Percentiles rank a stretch among this genome's conserved stretches.
These are phyloP conservation scores for Brachyptera putata DNA, from an alignment of 2,888 invertebrate species.

Conservation along the genomic window DNA sequence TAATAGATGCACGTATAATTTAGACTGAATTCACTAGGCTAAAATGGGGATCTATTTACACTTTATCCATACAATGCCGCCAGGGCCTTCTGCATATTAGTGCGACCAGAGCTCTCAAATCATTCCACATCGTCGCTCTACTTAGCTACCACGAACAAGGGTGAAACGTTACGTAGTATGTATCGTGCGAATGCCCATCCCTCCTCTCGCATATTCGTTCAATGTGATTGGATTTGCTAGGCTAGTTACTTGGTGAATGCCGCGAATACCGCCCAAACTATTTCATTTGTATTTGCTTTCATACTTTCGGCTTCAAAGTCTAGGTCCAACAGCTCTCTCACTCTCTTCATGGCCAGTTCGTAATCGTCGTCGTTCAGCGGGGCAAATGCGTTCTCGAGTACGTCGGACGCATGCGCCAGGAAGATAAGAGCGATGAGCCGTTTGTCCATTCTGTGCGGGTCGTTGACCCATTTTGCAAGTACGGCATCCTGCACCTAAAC, in stretches of 20 bases:
- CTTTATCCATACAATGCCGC: no score
- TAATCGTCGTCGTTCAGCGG: constrained; percentile 96
- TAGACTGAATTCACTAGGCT: no score
- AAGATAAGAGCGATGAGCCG: constrained; percentile 89
- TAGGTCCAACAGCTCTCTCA: constrained; percentile 90
- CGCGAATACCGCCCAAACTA: constrained; percentile 98
- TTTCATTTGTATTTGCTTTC: constrained; percentile 85
- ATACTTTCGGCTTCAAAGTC: constrained; percentile 95
- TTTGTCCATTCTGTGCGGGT: constrained; percentile 96
- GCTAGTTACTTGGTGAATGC: constrained; percentile 93
- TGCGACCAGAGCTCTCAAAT: no score
- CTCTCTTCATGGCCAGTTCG: constrained; percentile 95
- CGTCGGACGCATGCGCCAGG: constrained; percentile 96
- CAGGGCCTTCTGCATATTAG: no score
- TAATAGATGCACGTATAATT: no score
- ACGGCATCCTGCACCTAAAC: constrained; percentile 95
- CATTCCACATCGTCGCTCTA: no score
- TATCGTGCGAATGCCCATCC: no score
- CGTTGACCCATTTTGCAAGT: constrained; percentile 92
- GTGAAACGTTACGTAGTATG: no score
- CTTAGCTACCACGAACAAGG: no score
- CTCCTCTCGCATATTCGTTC: no score
- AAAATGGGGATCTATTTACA: no score
- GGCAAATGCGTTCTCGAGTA: constrained; percentile 98
- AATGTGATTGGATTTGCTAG: no score